These are phyloP conservation scores for Glossophaga mutica DNA, from an alignment of 2,797 vertebrate species.

Conservation along the genomic window DNA sequence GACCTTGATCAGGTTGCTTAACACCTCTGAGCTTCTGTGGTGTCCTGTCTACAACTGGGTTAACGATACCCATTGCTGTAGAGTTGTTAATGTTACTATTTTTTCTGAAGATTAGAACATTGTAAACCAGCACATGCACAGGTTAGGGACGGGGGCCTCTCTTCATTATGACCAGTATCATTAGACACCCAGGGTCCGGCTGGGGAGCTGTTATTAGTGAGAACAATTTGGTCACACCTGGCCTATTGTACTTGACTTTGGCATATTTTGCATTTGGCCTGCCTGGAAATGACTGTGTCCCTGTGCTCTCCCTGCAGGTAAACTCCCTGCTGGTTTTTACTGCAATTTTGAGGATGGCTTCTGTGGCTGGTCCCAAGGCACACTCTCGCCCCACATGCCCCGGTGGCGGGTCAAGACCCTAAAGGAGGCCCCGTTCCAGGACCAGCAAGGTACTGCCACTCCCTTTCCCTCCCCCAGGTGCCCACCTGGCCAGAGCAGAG, in stretches of 20 bases:
- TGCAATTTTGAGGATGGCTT: constrained; percentile 93
- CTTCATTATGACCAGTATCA: neutral
- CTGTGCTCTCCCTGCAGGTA: constrained; percentile 82
- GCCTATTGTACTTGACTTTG: neutral
- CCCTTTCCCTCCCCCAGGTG: constrained; percentile 55
- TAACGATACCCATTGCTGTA: neutral
- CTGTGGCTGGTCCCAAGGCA: constrained; percentile 89
- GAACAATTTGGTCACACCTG: neutral
- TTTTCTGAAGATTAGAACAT: neutral
- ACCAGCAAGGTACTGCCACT: constrained; percentile 78
- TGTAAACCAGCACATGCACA: neutral
- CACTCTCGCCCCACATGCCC: constrained; percentile 69
- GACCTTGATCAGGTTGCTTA: neutral
- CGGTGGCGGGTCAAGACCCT: constrained; percentile 86
- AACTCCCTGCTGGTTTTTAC: constrained; percentile 93
- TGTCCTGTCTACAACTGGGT: neutral
- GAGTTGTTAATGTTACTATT: neutral
- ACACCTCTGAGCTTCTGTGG: neutral
- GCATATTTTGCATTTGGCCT: neutral
- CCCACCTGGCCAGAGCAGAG: neutral
- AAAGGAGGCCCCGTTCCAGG: constrained; percentile 73
- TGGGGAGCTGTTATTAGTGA: neutral
- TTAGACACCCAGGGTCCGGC: neutral
- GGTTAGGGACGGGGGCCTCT: neutral
- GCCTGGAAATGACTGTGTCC: neutral